Base-by-base conservation (phyloP, 2,113 vertebrate genomes). In the Clarias gariepinus region DNA sequence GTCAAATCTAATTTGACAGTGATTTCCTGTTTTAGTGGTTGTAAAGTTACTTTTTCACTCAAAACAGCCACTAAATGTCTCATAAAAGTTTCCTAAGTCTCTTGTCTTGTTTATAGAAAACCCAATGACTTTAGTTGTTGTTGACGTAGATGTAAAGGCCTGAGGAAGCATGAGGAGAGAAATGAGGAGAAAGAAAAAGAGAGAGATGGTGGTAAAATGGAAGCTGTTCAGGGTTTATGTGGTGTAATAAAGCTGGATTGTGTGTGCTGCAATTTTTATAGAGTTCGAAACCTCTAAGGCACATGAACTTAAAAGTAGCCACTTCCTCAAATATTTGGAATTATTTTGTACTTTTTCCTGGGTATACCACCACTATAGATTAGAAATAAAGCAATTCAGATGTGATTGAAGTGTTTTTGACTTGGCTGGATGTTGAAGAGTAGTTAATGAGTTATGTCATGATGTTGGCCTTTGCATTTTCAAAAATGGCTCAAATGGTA, bases 201-300 rank as follows among this genome's bases (percentile, higher is more conserved):
- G 47, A 79, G 77, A 74, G 30, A 30, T 57, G 25, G 5, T 78
- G 76, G 7, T 79, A 79, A 79, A 57, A 33, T 33, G 11, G 28
- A 58, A 9, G 77, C 21, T 79, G 30, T 79, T 0, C 15, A 13
- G 23, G 55, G 28, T 61, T 84, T 76, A 74, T 84, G 33, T 61
- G 55, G 57, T 76, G 11, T 58, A 57, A 73, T 84, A 52, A 85
- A 85, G 71, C 73, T 53, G 57, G 18, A 47, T 25, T 13, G 21
- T 41, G 23, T 64, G n/a, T 76, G 69, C n/a, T 77, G 41, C 33
- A n/a, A 15, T 25, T 41, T 60, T 76, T 78, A 78, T 78, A 7
- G 53, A 57, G 25, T 18, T 18, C 55, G 16, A 78, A 57, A 78
- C 76, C n/a, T 57, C 53, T 9, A 10, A 78, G n/a, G n/a, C 15